Evolutionary conservation across 1,140 invertebrate species (phyloP).

Genomic region (Eumaeus atala): DNA sequence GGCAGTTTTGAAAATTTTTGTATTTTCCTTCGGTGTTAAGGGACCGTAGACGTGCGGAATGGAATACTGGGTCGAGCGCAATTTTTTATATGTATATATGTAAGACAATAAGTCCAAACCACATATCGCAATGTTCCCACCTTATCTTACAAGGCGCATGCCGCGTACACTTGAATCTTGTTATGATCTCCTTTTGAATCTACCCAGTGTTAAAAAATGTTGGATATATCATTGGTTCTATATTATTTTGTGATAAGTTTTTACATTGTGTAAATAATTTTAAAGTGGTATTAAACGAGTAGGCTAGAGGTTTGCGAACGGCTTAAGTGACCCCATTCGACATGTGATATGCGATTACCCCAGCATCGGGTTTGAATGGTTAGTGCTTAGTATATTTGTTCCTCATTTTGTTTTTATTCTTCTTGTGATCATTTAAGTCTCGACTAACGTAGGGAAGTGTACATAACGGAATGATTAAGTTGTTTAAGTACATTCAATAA

Average conservation of each 20-base stretch:
- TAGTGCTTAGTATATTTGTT: slow-evolving; percentile 69
- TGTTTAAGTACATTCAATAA: slow-evolving; percentile 58
- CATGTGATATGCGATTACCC: slow-evolving; percentile 57
- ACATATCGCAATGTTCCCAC: slow-evolving; percentile 63
- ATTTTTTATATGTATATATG: slow-evolving; percentile 53
- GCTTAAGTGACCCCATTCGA: slow-evolving; percentile 43
- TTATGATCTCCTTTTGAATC: slow-evolving; percentile 71
- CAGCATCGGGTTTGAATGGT: slow-evolving; percentile 43
- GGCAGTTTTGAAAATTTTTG: slow-evolving; percentile 1
- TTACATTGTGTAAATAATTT: slow-evolving; percentile 65
- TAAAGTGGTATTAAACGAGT: slow-evolving; percentile 40
- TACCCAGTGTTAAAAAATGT: slow-evolving; percentile 66
- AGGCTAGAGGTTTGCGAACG: slow-evolving; percentile 38
- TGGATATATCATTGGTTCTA: slow-evolving; percentile 51
- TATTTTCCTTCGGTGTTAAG: slow-evolving; percentile 22
- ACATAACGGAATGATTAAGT: slow-evolving; percentile 49
- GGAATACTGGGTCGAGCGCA: slow-evolving; percentile 66
- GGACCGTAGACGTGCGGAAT: slow-evolving; percentile 35
- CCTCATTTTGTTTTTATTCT: slow-evolving; percentile 60
- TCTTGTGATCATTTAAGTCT: slow-evolving; percentile 67
- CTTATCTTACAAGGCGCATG: slow-evolving; percentile 40
- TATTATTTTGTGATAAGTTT: slow-evolving; percentile 65
- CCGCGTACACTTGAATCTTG: slow-evolving; percentile 62
- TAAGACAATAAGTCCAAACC: slow-evolving; percentile 68
- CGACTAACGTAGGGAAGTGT: slow-evolving; percentile 57